These are phyloP conservation scores for Chouioia cunea DNA, from an alignment of 2,888 invertebrate species.

Conservation along the genomic window DNA sequence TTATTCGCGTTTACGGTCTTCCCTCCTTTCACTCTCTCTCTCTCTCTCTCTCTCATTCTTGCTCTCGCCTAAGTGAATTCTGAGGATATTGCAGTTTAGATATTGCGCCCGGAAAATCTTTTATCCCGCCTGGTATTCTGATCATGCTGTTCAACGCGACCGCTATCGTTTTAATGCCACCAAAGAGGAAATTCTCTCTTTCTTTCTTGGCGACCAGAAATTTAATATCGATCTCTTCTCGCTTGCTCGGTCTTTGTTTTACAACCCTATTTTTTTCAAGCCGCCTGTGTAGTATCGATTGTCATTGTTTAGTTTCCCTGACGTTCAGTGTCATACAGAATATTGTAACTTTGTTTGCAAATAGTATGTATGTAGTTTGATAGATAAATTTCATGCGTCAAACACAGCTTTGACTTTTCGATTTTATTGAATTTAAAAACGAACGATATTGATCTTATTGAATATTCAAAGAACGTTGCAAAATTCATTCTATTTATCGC, in stretches of 20 bases:
- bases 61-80: constrained; percentile 34
- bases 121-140: constrained; percentile 34
- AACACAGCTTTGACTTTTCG: too few species aligned
- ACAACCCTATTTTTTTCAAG: not conserved
- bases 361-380: too few species aligned
- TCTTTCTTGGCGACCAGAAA: too few species aligned
- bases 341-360: too few species aligned
- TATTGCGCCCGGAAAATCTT: constrained; percentile 40
- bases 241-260: not conserved
- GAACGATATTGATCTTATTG: too few species aligned
- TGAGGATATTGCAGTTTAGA: constrained; percentile 34
- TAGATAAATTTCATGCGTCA: too few species aligned
- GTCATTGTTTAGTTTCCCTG: too few species aligned
- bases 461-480: too few species aligned
- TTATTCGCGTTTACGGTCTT: constrained; percentile 1
- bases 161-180: constrained; percentile 10
- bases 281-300: not conserved
- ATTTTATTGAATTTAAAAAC: too few species aligned
- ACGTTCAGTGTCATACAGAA: too few species aligned
- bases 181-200: constrained; percentile 21
- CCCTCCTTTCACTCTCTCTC: not conserved
- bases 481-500: too few species aligned
- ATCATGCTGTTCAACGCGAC: constrained; percentile 24
- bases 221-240: too few species aligned
- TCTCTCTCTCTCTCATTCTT: not conserved